Base-by-base conservation (phyloP, 2,888 invertebrate species). In the Stenichneumon culpator region DNA sequence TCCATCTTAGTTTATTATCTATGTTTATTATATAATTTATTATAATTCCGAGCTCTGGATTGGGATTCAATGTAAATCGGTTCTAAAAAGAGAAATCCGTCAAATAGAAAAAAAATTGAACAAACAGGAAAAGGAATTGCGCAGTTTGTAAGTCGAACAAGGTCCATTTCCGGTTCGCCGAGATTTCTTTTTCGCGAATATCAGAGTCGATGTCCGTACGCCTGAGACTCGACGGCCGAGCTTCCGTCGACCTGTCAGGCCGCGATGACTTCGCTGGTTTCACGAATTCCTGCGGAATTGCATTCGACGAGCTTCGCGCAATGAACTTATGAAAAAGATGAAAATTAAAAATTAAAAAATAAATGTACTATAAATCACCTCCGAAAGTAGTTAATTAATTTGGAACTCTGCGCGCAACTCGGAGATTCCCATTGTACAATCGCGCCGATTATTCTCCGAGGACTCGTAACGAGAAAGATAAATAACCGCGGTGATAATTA, bases 131-230 rank as follows among this genome's bases (percentile, higher is more conserved):
- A n/a, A 14, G 11, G 14, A 65, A 54, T 70, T 63, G 70, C 77
- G 82, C 63, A 68, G 52, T 78, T 74, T 25, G 79, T 75, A 79
- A 80, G 65, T 60, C 75, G 75, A 75, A 79, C 70, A 39, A 79
- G 57, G 72, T 39, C 70, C 32, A 72, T 77, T 80, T 83, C 80
- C 75, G 79, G 84, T 73, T 52, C 25, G 80, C 67, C 44, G 50
- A 9, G 75, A 79, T 72, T 68, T 75, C 39, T 39, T 50, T 50
- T 50, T 16, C 63, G 89, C 87, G 90, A 91, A 91, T 91, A 91
- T 86, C 91, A 89, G 86, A 86, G 88, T 74, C 39, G 70, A 74
- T 79, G 75, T 36, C 67, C 54, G 74, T 22, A 65, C 52, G 28
- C 67, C 19, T n/a, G 68, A 32, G 68, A 63, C 39, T 19, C 63